phyloP scores from a whole-genome alignment of 1,140 invertebrate species.

The Solenopsis fugax region DNA sequence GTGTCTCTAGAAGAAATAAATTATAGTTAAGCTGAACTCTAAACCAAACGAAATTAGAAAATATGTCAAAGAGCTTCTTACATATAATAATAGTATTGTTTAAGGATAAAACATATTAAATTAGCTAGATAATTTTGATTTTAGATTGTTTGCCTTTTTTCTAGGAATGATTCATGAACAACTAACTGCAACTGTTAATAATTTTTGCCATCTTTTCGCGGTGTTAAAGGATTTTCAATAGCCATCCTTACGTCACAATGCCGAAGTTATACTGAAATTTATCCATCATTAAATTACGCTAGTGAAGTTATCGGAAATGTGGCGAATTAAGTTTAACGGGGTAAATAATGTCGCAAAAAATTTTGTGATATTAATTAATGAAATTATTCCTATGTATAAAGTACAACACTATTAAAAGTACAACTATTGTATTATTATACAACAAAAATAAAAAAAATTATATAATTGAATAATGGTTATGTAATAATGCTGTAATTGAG shows the following conservation, averaged over 20 bases:
- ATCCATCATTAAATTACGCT: background rate
- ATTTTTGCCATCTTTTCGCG: background rate
- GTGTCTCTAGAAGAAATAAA: slow-evolving; percentile 27
- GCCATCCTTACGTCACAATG: background rate
- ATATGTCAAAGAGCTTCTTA: background rate
- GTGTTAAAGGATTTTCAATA: background rate
- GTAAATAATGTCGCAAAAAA: background rate
- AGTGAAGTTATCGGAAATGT: background rate
- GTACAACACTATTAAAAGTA: background rate
- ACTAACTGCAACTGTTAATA: background rate
- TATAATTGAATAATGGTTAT: no score
- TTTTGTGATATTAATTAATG: background rate
- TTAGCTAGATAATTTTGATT: slow-evolving; percentile 3
- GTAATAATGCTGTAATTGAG: background rate
- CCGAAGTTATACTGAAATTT: background rate
- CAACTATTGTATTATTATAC: no score
- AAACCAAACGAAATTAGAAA: background rate
- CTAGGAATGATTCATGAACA: background rate
- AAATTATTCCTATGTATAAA: background rate
- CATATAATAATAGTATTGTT: background rate
- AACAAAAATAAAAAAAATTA: background rate
- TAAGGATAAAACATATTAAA: background rate
- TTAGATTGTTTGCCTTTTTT: background rate
- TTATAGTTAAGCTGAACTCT: background rate
- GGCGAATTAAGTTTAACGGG: background rate